Conservation (phyloP, 2,113 vertebrate genomes). For the Ctenodactylus gundi region DNA sequence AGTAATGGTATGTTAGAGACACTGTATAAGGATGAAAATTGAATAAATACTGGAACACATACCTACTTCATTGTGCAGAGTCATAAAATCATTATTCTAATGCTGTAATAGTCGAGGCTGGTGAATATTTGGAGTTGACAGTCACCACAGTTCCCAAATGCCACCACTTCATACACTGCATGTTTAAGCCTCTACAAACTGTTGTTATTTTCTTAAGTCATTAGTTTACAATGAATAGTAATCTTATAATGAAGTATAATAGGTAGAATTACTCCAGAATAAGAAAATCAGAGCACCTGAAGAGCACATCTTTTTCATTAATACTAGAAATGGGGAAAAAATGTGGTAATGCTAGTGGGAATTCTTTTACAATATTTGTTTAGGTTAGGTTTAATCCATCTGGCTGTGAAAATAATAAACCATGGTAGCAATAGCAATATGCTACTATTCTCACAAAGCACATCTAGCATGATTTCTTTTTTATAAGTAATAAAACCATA, state of each 20-base stretch:
- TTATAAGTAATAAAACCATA: conserved; percentile 66
- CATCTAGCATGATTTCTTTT: conserved; percentile 65
- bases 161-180: neutral
- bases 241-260: conserved; percentile 33
- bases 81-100: neutral
- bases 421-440: conserved; percentile 33
- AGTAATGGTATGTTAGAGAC: neutral
- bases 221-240: conserved; percentile 32
- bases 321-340: conserved; percentile 6
- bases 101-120: neutral
- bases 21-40: neutral
- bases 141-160: fast-evolving
- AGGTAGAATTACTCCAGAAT: conserved; percentile 5
- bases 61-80: neutral
- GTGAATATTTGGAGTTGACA: neutral
- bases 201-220: conserved; percentile 11
- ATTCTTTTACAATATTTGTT: conserved; percentile 64
- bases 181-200: neutral
- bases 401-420: conserved; percentile 69
- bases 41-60: neutral
- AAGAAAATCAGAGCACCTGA: neutral
- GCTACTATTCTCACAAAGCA: conserved; percentile 56
- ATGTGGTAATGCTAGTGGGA: conserved; percentile 22
- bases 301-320: conserved; percentile 43
- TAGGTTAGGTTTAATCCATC: conserved; percentile 52